phyloP scores from a whole-genome alignment of 2,888 invertebrate genomes.

The Polydrusus tereticollis region DNA sequence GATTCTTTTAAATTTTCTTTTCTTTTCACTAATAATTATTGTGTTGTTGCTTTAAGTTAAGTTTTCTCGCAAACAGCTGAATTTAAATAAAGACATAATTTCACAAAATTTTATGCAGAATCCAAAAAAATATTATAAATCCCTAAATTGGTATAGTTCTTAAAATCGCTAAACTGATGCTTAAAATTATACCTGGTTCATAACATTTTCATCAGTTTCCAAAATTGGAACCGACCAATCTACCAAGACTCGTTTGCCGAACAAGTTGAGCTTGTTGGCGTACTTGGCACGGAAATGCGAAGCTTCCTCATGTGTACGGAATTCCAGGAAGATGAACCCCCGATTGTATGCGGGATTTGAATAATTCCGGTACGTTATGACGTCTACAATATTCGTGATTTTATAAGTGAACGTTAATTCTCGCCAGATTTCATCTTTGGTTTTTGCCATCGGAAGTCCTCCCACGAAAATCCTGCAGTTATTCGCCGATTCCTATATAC shows the following conservation, averaged over 20 bases:
- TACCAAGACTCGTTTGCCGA: constrained; percentile 77
- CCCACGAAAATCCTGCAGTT: constrained; percentile 60
- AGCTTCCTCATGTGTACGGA: constrained; percentile 79
- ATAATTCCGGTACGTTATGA: constrained; percentile 72
- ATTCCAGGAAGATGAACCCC: constrained; percentile 88
- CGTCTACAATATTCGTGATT: constrained; percentile 62
- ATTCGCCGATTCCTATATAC: constrained; percentile 53
- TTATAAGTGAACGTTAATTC: constrained; percentile 68
- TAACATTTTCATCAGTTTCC: constrained; percentile 74
- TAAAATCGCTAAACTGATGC: too few relatives aligned
- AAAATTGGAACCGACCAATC: constrained; percentile 90
- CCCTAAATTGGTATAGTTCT: too few relatives aligned
- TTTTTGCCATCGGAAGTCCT: constrained; percentile 67
- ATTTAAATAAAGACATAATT: too few relatives aligned
- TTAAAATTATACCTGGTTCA: constrained; percentile 75
- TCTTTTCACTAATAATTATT: too few relatives aligned
- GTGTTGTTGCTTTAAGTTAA: too few relatives aligned
- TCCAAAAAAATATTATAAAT: too few relatives aligned
- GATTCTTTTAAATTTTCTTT: too few relatives aligned
- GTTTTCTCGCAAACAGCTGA: too few relatives aligned
- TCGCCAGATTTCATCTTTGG: constrained; percentile 73
- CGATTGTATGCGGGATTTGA: constrained; percentile 68
- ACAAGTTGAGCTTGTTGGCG: constrained; percentile 74
- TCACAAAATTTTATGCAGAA: too few relatives aligned
- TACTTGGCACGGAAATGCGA: constrained; percentile 77